These are phyloP conservation scores for Ichneumon xanthorius DNA, from an alignment of 2,888 invertebrate genomes.

Conservation along the genomic window DNA sequence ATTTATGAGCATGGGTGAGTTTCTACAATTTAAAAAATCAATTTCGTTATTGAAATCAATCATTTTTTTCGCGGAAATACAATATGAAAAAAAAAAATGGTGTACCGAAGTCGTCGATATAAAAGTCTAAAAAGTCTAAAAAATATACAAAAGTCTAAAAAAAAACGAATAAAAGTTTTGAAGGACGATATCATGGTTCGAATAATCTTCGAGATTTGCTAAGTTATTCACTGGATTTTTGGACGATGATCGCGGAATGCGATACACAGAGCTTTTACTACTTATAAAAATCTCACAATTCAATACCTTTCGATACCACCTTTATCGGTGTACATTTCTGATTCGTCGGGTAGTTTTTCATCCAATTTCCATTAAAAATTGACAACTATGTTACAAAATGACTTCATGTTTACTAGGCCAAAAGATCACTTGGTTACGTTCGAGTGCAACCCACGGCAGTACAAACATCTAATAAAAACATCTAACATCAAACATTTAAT, in stretches of 20 bases:
- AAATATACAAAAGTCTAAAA: too few species aligned
- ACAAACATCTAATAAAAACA: too few species aligned
- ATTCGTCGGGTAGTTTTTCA: too few species aligned
- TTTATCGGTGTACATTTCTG: too few species aligned
- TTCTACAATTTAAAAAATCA: not conserved
- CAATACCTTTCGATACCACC: too few species aligned
- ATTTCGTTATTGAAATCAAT: not conserved
- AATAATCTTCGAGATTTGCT: not conserved
- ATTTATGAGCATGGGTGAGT: not conserved
- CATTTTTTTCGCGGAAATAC: not conserved
- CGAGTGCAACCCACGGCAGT: not conserved
- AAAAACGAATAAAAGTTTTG: not conserved
- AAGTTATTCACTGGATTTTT: not conserved
- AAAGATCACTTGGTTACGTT: conserved; percentile 15
- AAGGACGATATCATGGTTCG: not conserved
- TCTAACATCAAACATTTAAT: too few species aligned
- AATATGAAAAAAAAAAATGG: not conserved
- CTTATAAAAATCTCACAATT: too few species aligned
- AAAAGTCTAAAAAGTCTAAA: too few species aligned
- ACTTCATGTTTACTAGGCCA: not conserved
- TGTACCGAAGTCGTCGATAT: not conserved
- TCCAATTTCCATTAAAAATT: too few species aligned
- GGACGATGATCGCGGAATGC: not conserved
- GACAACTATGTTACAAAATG: not conserved
- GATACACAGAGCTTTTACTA: not conserved